Evolutionary conservation across 2,888 invertebrate genomes (phyloP).

Genomic region (Chalcosyrphus nemorum): DNA sequence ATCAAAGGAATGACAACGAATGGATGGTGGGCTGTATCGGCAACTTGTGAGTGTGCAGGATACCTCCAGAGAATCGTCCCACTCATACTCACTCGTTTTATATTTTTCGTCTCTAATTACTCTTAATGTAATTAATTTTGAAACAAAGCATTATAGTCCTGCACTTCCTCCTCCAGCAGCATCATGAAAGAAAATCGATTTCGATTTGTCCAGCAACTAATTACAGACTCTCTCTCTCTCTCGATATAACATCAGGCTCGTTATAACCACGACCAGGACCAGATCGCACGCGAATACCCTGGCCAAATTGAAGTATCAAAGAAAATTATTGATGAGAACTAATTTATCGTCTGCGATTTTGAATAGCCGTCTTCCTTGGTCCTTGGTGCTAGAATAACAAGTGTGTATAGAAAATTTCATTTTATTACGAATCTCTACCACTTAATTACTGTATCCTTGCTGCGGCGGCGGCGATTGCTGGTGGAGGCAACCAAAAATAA

Average conservation of each 20-base stretch:
- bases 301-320: constrained; percentile 45
- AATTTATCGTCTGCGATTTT: constrained; percentile 54
- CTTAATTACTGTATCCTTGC: constrained; percentile 35
- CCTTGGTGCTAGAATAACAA: constrained; percentile 16
- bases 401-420: constrained; percentile 35
- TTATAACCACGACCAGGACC: constrained; percentile 23
- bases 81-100: constrained; percentile 17
- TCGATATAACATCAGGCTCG: constrained; percentile 22
- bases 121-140: constrained; percentile 56
- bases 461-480: too few species aligned
- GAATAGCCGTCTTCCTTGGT: constrained; percentile 12
- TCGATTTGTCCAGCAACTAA: constrained; percentile 55
- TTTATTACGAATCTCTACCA: constrained; percentile 42
- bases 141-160: constrained; percentile 30
- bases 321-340: constrained; percentile 58
- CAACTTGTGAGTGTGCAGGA: neutral
- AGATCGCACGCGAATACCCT: constrained; percentile 23
- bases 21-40: neutral
- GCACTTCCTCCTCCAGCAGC: neutral
- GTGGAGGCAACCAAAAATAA: neutral
- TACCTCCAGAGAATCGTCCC: neutral
- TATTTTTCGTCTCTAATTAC: constrained; percentile 38
- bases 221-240: constrained; percentile 15
- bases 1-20: constrained; percentile 7
- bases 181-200: constrained; percentile 51